phyloP scores from a whole-genome alignment of 2,797 vertebrate species.

The Phrynocephalus guinanensis region DNA sequence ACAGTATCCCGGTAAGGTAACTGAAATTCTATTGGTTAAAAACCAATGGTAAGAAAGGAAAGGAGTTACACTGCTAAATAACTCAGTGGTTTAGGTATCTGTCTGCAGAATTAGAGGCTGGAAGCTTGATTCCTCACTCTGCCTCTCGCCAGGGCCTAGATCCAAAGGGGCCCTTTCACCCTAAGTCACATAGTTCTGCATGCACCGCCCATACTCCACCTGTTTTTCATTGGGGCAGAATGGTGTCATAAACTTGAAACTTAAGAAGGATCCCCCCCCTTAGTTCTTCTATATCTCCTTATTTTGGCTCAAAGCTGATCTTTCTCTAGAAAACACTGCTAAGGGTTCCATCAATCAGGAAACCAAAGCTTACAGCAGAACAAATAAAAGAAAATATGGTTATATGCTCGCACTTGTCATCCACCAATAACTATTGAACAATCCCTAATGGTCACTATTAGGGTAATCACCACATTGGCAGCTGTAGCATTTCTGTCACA shows the following conservation, averaged over 20 bases:
- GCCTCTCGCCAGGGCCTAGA: no score
- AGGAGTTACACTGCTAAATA: background rate
- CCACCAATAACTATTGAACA: no score
- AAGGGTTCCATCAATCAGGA: background rate
- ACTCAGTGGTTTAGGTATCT: no score
- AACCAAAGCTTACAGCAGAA: background rate
- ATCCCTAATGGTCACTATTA: no score
- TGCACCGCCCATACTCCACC: background rate
- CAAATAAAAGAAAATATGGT: no score
- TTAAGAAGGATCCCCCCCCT: slow-evolving; percentile 25
- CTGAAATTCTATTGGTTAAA: slow-evolving; percentile 13
- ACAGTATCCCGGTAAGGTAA: background rate
- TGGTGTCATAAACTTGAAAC: slow-evolving; percentile 32
- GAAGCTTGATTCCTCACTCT: no score
- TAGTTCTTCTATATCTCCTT: background rate
- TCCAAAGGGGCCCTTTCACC: no score
- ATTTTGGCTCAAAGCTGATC: background rate
- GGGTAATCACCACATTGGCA: no score
- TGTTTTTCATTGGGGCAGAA: slow-evolving; percentile 32
- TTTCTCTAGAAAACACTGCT: background rate
- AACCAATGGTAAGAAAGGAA: slow-evolving; percentile 31
- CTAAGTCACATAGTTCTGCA: slow-evolving; percentile 19
- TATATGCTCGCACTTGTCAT: no score
- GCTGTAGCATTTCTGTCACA: no score
- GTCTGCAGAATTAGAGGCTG: no score